Evolutionary conservation across 2,113 vertebrate species (phyloP).

Genomic region (Forbesichthys papilliferus): DNA sequence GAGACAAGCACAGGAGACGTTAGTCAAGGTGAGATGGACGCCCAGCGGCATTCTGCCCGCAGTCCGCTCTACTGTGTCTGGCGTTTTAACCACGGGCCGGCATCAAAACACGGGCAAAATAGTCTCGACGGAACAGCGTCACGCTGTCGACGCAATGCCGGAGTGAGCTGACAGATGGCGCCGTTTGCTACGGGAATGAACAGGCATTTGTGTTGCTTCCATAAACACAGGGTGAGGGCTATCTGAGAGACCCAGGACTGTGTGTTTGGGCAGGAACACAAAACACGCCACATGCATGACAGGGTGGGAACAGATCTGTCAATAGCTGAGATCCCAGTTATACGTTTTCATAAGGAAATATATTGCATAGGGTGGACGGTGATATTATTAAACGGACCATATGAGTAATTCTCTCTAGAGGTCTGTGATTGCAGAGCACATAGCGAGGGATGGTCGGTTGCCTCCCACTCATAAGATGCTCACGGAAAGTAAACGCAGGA

Average conservation of each 20-base stretch:
- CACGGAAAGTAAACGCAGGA: too few relatives aligned
- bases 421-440: too few relatives aligned
- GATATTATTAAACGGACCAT: too few relatives aligned
- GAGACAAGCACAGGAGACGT: slow-evolving; percentile 75
- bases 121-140: slow-evolving; percentile 7
- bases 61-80: slow-evolving; percentile 45
- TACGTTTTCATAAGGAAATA: background rate
- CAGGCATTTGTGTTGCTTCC: slow-evolving; percentile 17
- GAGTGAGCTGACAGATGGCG: slow-evolving; percentile 52
- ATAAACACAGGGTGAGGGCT: slow-evolving; percentile 9
- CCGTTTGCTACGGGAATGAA: slow-evolving; percentile 37
- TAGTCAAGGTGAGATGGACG: slow-evolving; percentile 68
- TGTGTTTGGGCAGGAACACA: slow-evolving; percentile 15
- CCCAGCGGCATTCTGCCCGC: slow-evolving; percentile 36
- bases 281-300: background rate
- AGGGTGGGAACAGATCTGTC: background rate
- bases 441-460: too few relatives aligned
- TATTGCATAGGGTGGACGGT: background rate
- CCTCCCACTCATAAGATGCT: too few relatives aligned
- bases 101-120: slow-evolving; percentile 54
- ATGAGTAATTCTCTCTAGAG: too few relatives aligned
- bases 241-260: slow-evolving; percentile 16
- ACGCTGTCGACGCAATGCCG: slow-evolving; percentile 44
- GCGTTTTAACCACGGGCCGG: slow-evolving; percentile 55
- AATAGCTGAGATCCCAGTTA: background rate